Base-by-base conservation (phyloP, 2,888 invertebrate species). In the Nymphalis c-album region DNA sequence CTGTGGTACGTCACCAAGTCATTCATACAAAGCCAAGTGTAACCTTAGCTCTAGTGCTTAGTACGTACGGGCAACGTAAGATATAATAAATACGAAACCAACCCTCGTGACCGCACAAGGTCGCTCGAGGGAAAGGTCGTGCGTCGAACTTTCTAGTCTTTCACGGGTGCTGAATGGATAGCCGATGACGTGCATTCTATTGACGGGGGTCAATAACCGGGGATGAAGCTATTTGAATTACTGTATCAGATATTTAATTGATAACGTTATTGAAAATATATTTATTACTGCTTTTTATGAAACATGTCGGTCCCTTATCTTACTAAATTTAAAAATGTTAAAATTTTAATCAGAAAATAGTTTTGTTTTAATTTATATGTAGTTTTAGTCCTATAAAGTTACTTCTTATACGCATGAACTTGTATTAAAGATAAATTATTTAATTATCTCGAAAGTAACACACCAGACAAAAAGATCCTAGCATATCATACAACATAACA, bases 131-230 rank as follows among this genome's bases (percentile, higher is more conserved):
- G 78, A 78, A 86, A 86, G 86, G 87, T 83, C 88, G 85, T 81
- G 65, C 84, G 76, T 78, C 79, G 87, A 88, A 85, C 88, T 82
- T 66, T 81, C 76, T 71, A 78, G 64, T 71, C 73, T 71, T 80
- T 87, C 87, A 85, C 88, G 85, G 81, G 84, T 82, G 74, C 76
- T 75, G 71, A 80, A 80, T 76, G 72, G 74, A 84, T 88, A 88
- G 88, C 84, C 85, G 85, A 89, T 86, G 80, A 71, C 70, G 68
- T 75, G 73, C n/a, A 18, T 7, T 17, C 40, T 40, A 57, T 31
- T 57, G 40, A 57, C 18, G 18, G n/a, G 57, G 40, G 13, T 18
- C 18, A 57, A 35, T 26, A 31, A 55, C 26, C n/a, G 17, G 31
- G n/a, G n/a, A 31, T 26, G 7, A 13, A 40, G n/a, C 0, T 17